Evolutionary conservation across 2,113 vertebrate genomes (phyloP).

Genomic region (Toxostoma redivivum): DNA sequence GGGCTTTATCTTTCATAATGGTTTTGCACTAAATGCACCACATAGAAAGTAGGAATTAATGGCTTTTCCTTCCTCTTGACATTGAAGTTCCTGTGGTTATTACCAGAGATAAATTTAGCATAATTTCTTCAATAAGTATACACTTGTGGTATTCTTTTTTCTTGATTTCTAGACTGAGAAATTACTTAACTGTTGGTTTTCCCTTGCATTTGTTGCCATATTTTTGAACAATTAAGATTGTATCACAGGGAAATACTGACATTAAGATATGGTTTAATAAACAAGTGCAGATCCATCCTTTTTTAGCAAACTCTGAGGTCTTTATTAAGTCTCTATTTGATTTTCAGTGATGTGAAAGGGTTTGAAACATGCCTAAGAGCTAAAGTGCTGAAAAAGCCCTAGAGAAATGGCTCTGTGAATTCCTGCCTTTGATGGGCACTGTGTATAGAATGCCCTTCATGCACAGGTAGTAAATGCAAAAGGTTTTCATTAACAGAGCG

Average conservation of each 20-base stretch:
- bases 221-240: background rate
- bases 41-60: background rate
- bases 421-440: background rate
- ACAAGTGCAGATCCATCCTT: background rate
- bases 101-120: background rate
- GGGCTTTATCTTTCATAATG: background rate
- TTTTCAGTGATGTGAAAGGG: background rate
- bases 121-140: background rate
- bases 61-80: background rate
- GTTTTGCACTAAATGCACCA: background rate
- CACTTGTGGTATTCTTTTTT: background rate
- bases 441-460: background rate
- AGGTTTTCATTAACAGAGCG: constrained; percentile 59
- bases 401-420: background rate
- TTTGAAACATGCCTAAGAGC: background rate
- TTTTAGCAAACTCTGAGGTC: background rate
- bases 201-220: background rate
- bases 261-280: background rate
- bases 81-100: background rate
- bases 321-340: background rate
- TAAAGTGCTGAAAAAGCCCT: background rate
- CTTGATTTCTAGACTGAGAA: background rate
- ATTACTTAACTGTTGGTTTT: background rate
- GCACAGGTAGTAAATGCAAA: constrained; percentile 27
- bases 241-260: background rate